Evolutionary conservation across 2,797 vertebrate genomes (phyloP), one percentile per base, ranked within the genome.

Genomic region (Labeo calbasu): DNA sequence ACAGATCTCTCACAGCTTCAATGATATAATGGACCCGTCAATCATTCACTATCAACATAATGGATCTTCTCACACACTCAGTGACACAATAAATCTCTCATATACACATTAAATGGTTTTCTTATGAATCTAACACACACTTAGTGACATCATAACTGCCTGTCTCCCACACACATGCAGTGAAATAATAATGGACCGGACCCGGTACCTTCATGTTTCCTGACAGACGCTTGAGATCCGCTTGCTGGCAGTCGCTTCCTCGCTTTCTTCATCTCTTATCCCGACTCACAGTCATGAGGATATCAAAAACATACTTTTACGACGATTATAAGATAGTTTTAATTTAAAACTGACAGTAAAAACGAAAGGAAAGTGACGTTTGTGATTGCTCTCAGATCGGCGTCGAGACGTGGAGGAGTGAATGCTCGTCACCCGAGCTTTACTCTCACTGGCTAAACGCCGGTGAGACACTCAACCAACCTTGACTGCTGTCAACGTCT

Each of bases 201-300:
- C 28, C 51, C 53, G 21, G 43, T 43, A 88, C 89, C 89, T 82
- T 88, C 87, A 11, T 75, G 81, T 85, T 77, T 89, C 82, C 59
- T 59, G 50, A 75, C 77, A 84, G 63, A 72, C 73, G 85, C 59
- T 83, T 81, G 72, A 51, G 69, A 78, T 28, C 76, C 88, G 28
- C 48, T 83, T 66, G 57, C 46, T 43, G 79, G 88, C 3, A 84
- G 87, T 71, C 68, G 70, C 85, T 87, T 89, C 73, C 85, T 92
- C 59, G 36, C 50, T 83, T 82, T 91, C 86, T 79, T 91, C 89
- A 90, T 92, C 32, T 86, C 87, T 61, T 80, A 59, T 17, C 50
- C 5, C 28, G 28, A 46, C 43, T 48, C 32, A 43, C 46, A 43
- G 6, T 53, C 70, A 82, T 75, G 21, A 43, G 70, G 21, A 51